A percentile compares a stretch with the other conserved stretches of the same genome.
Evolutionary conservation across 2,113 vertebrate species (phyloP).

Genomic region (Callaeas wilsoni): DNA sequence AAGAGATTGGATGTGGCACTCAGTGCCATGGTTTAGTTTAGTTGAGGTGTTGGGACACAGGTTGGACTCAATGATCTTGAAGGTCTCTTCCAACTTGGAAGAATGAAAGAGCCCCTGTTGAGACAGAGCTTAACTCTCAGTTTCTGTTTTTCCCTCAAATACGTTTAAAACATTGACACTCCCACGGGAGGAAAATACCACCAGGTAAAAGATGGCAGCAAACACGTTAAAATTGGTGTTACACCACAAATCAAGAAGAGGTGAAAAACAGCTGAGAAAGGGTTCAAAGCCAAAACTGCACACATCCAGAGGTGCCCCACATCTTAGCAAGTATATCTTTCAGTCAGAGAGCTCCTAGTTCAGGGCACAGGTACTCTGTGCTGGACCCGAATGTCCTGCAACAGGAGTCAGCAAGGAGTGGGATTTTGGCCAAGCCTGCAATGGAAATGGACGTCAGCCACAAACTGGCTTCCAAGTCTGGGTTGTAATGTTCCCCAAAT

Average conservation of each 20-base stretch:
- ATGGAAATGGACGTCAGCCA: neutral
- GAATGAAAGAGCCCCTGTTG: neutral
- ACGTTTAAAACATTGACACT: accelerated
- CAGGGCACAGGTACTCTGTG: neutral
- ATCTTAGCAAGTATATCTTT: neutral
- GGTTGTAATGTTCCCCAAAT: neutral
- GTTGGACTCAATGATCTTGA: too few species aligned
- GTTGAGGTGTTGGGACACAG: too few species aligned
- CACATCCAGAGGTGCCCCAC: neutral
- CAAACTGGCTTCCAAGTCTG: neutral
- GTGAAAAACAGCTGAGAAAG: neutral
- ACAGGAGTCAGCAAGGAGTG: neutral
- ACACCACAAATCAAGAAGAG: neutral
- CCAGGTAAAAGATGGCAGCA: neutral
- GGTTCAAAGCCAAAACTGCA: neutral
- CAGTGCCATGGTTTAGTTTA: too few species aligned
- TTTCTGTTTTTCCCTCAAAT: neutral
- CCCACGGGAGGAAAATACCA: neutral
- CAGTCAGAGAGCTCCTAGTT: neutral
- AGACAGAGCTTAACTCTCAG: neutral
- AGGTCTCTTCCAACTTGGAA: too few species aligned
- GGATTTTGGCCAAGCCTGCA: neutral
- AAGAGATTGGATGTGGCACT: too few species aligned
- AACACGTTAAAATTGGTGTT: neutral
- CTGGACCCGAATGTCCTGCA: neutral